phyloP scores from a whole-genome alignment of 2,888 invertebrate species.

The Trachelus stipa region DNA sequence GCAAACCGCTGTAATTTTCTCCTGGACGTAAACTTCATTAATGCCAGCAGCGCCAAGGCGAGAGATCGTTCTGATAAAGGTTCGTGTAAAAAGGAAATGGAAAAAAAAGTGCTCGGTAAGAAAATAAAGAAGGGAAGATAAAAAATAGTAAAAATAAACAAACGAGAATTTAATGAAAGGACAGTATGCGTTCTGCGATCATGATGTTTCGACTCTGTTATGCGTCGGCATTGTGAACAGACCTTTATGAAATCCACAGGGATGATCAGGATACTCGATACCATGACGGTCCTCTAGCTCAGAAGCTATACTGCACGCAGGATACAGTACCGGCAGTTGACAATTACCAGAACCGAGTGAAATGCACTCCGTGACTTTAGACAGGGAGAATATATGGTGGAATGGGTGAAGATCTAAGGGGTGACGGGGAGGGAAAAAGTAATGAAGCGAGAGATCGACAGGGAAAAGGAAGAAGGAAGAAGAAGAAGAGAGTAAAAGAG shows the following conservation, averaged over 20 bases:
- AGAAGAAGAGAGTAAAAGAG: background rate
- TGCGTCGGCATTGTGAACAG: background rate
- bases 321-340: background rate
- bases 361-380: background rate
- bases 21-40: conserved; percentile 38
- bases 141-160: background rate
- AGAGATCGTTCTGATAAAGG: background rate
- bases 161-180: background rate
- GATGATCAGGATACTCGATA: background rate
- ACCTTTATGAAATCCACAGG: background rate
- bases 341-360: background rate
- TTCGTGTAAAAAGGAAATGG: background rate
- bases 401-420: conserved; percentile 1
- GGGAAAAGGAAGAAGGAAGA: background rate
- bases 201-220: background rate
- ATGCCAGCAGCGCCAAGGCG: conserved; percentile 16
- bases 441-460: conserved; percentile 6
- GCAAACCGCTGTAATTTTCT: conserved; percentile 40
- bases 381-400: background rate
- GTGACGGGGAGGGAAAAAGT: background rate
- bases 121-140: too few species aligned
- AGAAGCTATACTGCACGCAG: background rate
- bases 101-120: background rate
- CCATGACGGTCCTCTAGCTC: background rate
- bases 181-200: background rate